phyloP scores from a whole-genome alignment of 1,140 invertebrate species.

The Cepaea nemoralis region DNA sequence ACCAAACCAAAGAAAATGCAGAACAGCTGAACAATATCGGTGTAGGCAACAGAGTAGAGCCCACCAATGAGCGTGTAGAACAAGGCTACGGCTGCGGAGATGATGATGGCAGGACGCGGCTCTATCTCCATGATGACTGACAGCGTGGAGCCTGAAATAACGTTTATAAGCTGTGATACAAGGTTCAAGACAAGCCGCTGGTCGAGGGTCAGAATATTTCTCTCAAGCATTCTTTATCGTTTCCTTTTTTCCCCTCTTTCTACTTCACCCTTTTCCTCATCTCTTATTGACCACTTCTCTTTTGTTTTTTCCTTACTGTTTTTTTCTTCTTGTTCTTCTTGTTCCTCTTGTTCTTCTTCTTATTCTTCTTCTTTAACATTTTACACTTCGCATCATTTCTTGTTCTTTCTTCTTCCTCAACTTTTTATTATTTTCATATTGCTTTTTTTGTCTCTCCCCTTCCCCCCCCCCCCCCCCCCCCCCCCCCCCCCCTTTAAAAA shows the following conservation, averaged over 20 bases:
- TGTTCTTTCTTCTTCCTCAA: background rate
- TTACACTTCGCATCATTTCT: background rate
- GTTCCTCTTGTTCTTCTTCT: background rate
- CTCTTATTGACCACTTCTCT: background rate
- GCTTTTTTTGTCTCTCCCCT: too few species aligned
- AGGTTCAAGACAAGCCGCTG: too few species aligned
- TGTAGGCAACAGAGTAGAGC: constrained; percentile 97
- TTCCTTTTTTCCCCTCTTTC: constrained; percentile 19
- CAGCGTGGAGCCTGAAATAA: constrained; percentile 87
- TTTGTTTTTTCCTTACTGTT: background rate
- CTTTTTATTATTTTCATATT: background rate
- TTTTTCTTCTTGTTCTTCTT: background rate
- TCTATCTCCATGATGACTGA: constrained; percentile 97
- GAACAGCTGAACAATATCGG: constrained; percentile 98
- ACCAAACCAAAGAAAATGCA: constrained; percentile 97
- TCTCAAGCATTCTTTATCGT: background rate
- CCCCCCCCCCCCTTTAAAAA: too few species aligned
- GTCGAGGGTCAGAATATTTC: background rate
- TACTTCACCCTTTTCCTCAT: constrained; percentile 19
- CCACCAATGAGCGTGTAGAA: constrained; percentile 98
- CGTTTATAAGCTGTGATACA: background rate
- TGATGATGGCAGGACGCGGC: constrained; percentile 90
- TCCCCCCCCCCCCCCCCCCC: too few species aligned
- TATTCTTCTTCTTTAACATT: background rate
- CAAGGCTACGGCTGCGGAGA: constrained; percentile 95